These are phyloP conservation scores for Astyanax mexicanus DNA, from an alignment of 2,797 vertebrate species.

Conservation along the genomic window DNA sequence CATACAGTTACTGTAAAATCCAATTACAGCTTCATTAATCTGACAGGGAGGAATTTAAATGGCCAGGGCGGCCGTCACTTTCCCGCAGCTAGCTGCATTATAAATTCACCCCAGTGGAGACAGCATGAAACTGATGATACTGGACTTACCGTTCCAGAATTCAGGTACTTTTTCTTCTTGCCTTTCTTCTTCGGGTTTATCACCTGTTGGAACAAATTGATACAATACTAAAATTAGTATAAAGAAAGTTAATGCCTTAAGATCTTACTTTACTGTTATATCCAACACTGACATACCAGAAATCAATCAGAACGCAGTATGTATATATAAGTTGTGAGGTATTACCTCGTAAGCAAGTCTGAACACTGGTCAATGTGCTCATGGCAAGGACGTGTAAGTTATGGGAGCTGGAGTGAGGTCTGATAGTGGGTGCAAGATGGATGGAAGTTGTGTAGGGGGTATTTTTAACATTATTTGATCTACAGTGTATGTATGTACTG, in stretches of 20 bases:
- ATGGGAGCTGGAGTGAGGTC: too few species aligned
- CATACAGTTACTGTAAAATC: slow-evolving; percentile 22
- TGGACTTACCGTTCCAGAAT: slow-evolving; percentile 94
- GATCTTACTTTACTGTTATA: too few species aligned
- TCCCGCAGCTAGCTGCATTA: not conserved
- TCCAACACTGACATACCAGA: too few species aligned
- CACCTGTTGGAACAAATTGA: slow-evolving; percentile 80
- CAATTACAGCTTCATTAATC: slow-evolving; percentile 10
- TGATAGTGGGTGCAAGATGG: too few species aligned
- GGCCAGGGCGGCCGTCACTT: not conserved
- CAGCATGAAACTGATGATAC: not conserved
- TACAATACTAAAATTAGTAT: not conserved
- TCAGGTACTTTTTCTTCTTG: slow-evolving; percentile 97
- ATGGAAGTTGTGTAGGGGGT: too few species aligned
- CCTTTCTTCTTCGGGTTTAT: slow-evolving; percentile 97
- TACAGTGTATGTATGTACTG: too few species aligned
- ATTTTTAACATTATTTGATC: too few species aligned
- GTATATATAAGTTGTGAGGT: too few species aligned
- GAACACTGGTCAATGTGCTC: too few species aligned
- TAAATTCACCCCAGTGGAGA: not conserved
- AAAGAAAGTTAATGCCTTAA: not conserved
- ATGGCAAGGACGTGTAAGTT: too few species aligned
- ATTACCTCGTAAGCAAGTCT: too few species aligned
- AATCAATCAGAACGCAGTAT: too few species aligned
- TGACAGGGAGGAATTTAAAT: slow-evolving; percentile 6